Evolutionary conservation across 2,113 vertebrate species (phyloP), one percentile per base, ranked within the genome.

Genomic region (Halcyon malimbica): DNA sequence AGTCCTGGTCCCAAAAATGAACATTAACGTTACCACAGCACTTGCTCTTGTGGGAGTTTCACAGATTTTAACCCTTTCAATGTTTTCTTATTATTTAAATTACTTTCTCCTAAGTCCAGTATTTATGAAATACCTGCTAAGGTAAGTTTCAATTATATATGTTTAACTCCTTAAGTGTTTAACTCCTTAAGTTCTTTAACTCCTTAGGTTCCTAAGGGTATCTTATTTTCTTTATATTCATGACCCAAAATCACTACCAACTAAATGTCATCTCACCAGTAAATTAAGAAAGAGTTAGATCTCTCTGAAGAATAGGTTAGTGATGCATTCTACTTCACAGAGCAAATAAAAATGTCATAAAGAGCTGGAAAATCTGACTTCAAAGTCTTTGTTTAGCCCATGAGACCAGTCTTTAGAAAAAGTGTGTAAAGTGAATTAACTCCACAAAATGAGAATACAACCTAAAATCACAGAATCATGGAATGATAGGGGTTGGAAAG

Each of bases 271-370:
- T 51, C 35, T 64, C 9, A 50, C 17, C 17, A n/a, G 6, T 69
- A 48, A 82, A 48, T 6, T 41, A 39, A 18, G 16, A 15, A 76
- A 64, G 3, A 5, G 1, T 12, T 31, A 3, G 3, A 26, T 20
- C 18, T 28, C 80, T 60, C 16, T 59, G 21, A 87, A 26, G 19
- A 79, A 46, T 10, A 69, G 3, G 4, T 9, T 69, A 24, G 8
- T 48, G 5, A 57, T 16, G 6, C 29, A n/a, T 0, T 0, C 4
- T 15, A 1, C 13, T n/a, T 81, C 25, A 64, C 2, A 33, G 5
- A 50, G 4, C 16, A 92, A 71, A 64, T n/a, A 46, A 41, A 39
- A 75, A 41, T 29, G 11, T 1, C 1, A 4, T 25, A 9, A 77
- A 74, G 13, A 63, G 44, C 1, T 29, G 20, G 9, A 9, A 86